Base-by-base conservation (phyloP, 2,113 vertebrate genomes). In the Brachyistius frenatus region DNA sequence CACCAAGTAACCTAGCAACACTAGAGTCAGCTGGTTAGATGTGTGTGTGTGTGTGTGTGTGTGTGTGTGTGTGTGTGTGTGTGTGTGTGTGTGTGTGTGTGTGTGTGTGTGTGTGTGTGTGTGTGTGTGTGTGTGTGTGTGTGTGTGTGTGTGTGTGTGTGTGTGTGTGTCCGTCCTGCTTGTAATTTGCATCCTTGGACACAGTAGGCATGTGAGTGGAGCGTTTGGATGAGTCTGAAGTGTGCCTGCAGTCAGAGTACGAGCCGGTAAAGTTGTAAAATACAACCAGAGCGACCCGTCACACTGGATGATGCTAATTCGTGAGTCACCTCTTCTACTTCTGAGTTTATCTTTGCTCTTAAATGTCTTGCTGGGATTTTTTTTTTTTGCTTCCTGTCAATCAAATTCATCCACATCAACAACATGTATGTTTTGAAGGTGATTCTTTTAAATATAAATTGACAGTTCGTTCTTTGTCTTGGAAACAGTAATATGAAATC, bases 1-100 rank as follows among this genome's bases (percentile, higher is more conserved):
- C 81, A 91, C 71, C 67, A 84, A 87, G 91, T 94, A 92, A 89
- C 93, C 90, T 94, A 93, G 92, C 91, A 94, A 94, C 93, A 89
- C 85, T 73, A 64, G 66, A 86, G 75, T 87, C 86, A 88, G 86
- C 89, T 88, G 83, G 78, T 85, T 86, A 73, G 57, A 53, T 58
- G 44, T 63, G 49, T 31, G 47, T 66, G 46, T 55, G 44, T 56
- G 65, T 62, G 46, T 69, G 65, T 70, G 41, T 58, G 50, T 60
- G n/a, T 39, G 37, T 63, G 52, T 16, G 49, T n/a, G 32, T 67
- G 53, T 69, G 13, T 49, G 71, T 84, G 52, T 73, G 33, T 69
- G n/a, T 14, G 55, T 44, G 76, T 53, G 52, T n/a, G 33, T 57
- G 23, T 47, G 33, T 39, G 39, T 83, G 11, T 78, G 53, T 41